A percentile compares a stretch with the other conserved stretches of the same genome.
phyloP scores from a whole-genome alignment of 2,888 invertebrate genomes.

The Drosophila paranaensis region DNA sequence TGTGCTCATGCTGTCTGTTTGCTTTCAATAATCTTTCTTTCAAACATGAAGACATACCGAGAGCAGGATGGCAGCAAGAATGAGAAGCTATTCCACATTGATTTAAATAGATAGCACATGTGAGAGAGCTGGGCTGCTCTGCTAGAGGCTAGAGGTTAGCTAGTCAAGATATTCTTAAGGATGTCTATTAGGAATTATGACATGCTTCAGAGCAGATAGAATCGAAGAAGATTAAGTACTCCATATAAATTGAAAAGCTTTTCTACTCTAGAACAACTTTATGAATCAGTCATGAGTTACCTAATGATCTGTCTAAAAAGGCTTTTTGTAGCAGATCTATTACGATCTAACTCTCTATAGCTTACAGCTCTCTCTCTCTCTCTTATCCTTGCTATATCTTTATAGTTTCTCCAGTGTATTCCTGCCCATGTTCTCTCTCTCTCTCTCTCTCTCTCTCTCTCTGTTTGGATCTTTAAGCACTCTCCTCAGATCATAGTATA shows the following conservation, averaged over 20 bases:
- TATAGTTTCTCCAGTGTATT: no score
- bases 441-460: not conserved
- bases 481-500: no score
- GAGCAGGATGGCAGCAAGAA: not conserved
- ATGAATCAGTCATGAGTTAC: not conserved
- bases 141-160: not conserved
- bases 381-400: no score
- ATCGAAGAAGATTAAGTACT: not conserved
- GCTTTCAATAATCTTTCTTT: conserved; percentile 12
- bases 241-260: not conserved
- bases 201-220: not conserved
- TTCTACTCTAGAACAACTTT: not conserved
- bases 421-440: no score
- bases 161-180: no score
- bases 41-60: not conserved
- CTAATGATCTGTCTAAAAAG: not conserved
- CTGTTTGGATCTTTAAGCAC: no score
- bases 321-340: no score
- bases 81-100: not conserved
- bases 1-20: conserved; percentile 25
- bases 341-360: no score
- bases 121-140: not conserved
- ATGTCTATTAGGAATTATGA: not conserved
- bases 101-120: not conserved
- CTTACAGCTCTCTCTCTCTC: no score